These are phyloP conservation scores for Mareca strepera DNA, from an alignment of 2,797 vertebrate genomes.

Conservation along the genomic window DNA sequence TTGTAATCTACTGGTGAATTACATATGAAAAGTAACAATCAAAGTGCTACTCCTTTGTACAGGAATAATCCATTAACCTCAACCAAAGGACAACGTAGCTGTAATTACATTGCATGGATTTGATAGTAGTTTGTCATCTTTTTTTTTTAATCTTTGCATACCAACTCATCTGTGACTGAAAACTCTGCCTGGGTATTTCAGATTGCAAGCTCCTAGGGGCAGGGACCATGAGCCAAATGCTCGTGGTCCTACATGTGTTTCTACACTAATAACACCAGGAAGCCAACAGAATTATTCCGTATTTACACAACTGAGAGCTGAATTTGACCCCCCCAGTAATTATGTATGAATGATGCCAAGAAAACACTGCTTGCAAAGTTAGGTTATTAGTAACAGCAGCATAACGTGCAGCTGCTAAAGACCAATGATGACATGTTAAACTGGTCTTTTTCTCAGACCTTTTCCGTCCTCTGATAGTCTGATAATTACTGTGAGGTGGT, in stretches of 20 bases:
- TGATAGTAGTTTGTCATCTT: neutral
- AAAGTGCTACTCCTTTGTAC: neutral
- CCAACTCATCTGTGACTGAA: neutral
- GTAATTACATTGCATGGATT: neutral
- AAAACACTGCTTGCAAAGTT: conserved; percentile 39
- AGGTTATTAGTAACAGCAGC: conserved; percentile 50
- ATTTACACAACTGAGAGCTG: conserved; percentile 49
- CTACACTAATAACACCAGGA: neutral
- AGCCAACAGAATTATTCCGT: conserved; percentile 43
- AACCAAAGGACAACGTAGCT: neutral
- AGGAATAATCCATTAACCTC: conserved; percentile 18
- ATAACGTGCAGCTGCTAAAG: conserved; percentile 50
- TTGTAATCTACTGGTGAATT: neutral
- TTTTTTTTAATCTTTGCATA: neutral
- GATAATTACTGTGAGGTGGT: conserved; percentile 3
- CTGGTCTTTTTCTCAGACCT: conserved; percentile 33
- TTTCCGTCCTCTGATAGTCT: neutral
- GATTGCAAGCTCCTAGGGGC: conserved; percentile 16
- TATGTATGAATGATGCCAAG: conserved; percentile 35
- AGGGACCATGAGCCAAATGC: conserved; percentile 22
- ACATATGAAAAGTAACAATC: neutral
- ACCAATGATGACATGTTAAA: neutral
- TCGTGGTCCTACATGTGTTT: too few relatives aligned
- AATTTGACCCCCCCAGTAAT: conserved; percentile 39
- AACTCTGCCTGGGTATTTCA: conserved; percentile 17